These are phyloP conservation scores for Eufriesea mexicana DNA, from an alignment of 1,140 invertebrate species.

Conservation along the genomic window DNA sequence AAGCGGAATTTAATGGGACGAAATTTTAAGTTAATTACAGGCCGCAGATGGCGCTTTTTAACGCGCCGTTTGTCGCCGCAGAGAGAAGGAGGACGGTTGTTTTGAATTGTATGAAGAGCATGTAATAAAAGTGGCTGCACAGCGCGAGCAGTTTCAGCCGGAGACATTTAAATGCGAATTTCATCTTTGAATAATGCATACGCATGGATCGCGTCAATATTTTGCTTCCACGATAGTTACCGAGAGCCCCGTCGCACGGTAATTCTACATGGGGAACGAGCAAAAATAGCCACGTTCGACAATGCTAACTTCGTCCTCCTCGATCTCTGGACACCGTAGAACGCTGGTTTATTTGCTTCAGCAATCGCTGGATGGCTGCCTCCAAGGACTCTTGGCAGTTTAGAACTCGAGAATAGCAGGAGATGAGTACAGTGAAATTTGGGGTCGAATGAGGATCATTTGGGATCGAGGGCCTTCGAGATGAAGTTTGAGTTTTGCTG, in stretches of 20 bases:
- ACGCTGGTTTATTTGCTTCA: neutral
- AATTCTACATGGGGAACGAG: neutral
- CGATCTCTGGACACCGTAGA: neutral
- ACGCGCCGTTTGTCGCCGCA: too few species aligned
- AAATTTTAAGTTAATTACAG: neutral
- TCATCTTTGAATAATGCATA: conserved; percentile 48
- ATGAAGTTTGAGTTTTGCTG: too few species aligned
- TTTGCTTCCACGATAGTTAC: conserved; percentile 9
- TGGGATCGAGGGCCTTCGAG: too few species aligned
- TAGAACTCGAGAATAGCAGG: neutral
- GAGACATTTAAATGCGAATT: conserved; percentile 25
- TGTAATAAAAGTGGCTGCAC: neutral
- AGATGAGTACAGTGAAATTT: neutral
- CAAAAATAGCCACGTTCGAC: conserved; percentile 5
- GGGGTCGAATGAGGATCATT: too few species aligned
- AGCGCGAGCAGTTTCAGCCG: neutral
- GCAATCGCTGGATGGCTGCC: neutral
- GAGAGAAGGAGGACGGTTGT: neutral
- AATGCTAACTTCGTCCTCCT: neutral
- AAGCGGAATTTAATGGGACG: neutral
- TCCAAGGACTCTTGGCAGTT: neutral
- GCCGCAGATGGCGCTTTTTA: neutral
- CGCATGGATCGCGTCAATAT: conserved; percentile 26
- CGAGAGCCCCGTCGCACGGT: neutral
- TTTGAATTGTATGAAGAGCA: neutral